Base-by-base conservation (phyloP, 2,113 vertebrate genomes). In the Cyrtonyx montezumae region DNA sequence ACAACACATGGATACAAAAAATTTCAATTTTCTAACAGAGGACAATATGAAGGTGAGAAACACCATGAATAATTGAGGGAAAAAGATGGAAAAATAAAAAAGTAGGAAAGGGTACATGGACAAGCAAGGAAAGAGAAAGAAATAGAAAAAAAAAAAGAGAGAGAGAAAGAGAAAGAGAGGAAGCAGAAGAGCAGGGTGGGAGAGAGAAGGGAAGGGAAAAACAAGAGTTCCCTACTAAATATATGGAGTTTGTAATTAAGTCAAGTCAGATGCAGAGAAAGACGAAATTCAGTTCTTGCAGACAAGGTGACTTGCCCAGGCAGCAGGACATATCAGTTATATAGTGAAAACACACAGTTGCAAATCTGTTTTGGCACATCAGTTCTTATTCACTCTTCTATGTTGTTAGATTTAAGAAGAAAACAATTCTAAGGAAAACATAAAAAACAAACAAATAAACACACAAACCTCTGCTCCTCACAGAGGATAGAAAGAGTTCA, bases 201-300 rank as follows among this genome's bases (percentile, higher is more conserved):
- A 9, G 13, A 2, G 7, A 1, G 11, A 2, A 34, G 4, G 11
- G 30, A 34, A 8, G 6, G 14, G 11, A 36, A 8, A 10, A 43
- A 43, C 3, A 6, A 12, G 18, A 36, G 3, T 8, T 32, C 78
- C 9, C 5, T 21, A 8, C 8, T 13, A 70, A 70, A 79, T 58
- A 36, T 3, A 30, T 1, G 1, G 20, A 9, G 3, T 59, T 28
- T 87, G 59, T 49, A 42, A 36, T 17, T 59, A 58, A 36, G 4
- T 36, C 15, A 48, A 82, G 7, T 26, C 26, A 80, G 59, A 70
- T 36, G 68, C 15, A 42, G 7, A 7, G 12, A 23, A 67, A 26
- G 43, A 68, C 25, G 7, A 75, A 76, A 73, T 21, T 58, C 26
- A 12, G 13, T 53, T 11, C 26, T 49, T 63, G 53, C 1, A 59